phyloP scores from a whole-genome alignment of 2,888 invertebrate genomes.

The Heteromurus nitidus region DNA sequence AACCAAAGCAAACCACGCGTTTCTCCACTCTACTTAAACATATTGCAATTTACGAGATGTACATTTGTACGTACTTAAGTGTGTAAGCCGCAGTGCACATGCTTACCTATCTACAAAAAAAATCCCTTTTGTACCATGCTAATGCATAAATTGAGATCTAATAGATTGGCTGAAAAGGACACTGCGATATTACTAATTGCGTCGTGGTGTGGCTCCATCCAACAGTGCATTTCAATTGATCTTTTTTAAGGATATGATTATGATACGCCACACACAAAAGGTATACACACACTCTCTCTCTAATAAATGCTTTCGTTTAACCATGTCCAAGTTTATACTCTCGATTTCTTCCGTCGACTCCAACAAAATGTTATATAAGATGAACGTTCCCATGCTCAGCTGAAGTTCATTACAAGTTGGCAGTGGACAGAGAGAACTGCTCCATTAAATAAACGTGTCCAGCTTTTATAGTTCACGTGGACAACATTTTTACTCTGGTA shows the following conservation, averaged over 20 bases:
- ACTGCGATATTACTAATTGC: neutral
- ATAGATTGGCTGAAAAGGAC: neutral
- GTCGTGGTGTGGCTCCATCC: neutral
- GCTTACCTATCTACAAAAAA: neutral
- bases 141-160: neutral
- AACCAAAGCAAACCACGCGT: neutral
- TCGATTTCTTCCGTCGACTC: neutral
- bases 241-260: too few species aligned
- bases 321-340: neutral
- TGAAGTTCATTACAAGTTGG: slow-evolving; percentile 38
- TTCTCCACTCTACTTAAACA: neutral
- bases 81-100: neutral
- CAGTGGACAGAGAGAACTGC: slow-evolving; percentile 3
- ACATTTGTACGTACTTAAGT: too few species aligned
- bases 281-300: neutral
- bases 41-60: neutral
- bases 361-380: slow-evolving; percentile 36
- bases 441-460: neutral
- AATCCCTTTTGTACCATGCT: neutral
- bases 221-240: neutral
- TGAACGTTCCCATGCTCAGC: slow-evolving; percentile 1
- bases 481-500: neutral
- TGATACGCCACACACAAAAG: too few species aligned
- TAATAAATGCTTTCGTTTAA: neutral
- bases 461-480: neutral